These are phyloP conservation scores for Scaptomyza caliginosa DNA, from an alignment of 2,888 invertebrate genomes.

Conservation along the genomic window DNA sequence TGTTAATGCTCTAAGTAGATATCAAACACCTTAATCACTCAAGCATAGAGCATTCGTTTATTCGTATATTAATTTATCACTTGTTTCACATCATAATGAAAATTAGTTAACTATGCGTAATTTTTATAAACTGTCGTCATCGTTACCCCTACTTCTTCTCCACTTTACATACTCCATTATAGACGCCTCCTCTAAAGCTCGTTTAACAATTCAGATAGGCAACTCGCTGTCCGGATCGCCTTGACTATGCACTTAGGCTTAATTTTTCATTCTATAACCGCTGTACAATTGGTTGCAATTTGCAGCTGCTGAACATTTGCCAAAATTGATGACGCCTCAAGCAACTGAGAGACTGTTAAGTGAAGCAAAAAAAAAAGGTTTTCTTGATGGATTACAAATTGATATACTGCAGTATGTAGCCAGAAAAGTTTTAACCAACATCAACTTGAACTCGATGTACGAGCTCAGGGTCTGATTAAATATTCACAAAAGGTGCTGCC, in stretches of 20 bases:
- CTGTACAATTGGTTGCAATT: constrained; percentile 75
- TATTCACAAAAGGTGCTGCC: constrained; percentile 53
- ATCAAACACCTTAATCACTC: no score
- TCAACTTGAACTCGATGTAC: constrained; percentile 36
- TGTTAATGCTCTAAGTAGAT: no score
- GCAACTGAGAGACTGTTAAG: constrained; percentile 32
- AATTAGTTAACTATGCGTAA: constrained; percentile 71
- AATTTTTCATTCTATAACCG: constrained; percentile 62
- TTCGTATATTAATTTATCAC: constrained; percentile 7
- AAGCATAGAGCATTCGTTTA: constrained; percentile 22
- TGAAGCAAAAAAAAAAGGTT: constrained; percentile 43
- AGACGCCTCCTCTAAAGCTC: constrained; percentile 47
- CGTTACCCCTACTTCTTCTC: constrained; percentile 23
- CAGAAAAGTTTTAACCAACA: constrained; percentile 24
- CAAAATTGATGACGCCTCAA: constrained; percentile 67
- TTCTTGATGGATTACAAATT: constrained; percentile 74
- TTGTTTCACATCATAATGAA: constrained; percentile 67
- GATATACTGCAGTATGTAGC: constrained; percentile 48
- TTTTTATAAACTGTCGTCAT: constrained; percentile 77
- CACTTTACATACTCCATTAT: neutral
- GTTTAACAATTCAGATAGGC: constrained; percentile 60
- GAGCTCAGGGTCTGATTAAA: constrained; percentile 64
- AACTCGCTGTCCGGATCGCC: constrained; percentile 60
- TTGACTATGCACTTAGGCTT: constrained; percentile 78
- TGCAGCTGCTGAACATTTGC: constrained; percentile 53